These are phyloP conservation scores for Clarias gariepinus DNA, from an alignment of 2,113 vertebrate genomes.

Conservation along the genomic window DNA sequence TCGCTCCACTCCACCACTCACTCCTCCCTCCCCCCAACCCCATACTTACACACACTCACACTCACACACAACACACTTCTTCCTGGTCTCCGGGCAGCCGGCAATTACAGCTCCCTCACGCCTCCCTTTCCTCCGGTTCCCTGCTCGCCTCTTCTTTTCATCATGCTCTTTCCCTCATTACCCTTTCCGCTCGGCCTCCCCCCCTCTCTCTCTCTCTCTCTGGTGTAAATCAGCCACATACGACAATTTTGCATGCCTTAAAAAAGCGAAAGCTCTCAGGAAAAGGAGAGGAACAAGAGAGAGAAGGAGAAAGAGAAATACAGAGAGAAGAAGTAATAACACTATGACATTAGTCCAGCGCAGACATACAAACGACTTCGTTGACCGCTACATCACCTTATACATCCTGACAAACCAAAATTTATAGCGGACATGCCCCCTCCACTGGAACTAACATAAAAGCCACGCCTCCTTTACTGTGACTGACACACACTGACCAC, in stretches of 20 bases:
- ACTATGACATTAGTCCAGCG: slow-evolving; percentile 1
- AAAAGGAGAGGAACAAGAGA: neutral
- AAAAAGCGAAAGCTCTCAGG: slow-evolving; percentile 21
- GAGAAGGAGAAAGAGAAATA: neutral
- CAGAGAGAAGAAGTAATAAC: neutral
- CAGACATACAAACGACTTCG: slow-evolving; percentile 12
- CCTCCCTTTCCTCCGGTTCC: slow-evolving; percentile 20
- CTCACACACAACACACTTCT: neutral
- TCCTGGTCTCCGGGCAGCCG: slow-evolving; percentile 29
- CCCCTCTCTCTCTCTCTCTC: slow-evolving; percentile 3
- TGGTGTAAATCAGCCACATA: slow-evolving; percentile 36
- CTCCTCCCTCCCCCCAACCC: neutral
- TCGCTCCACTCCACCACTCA: neutral
- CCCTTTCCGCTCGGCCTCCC: slow-evolving; percentile 23
- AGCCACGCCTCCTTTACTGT: neutral
- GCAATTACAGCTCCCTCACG: slow-evolving; percentile 45
- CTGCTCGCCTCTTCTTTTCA: slow-evolving; percentile 31
- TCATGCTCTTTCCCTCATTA: slow-evolving; percentile 32
- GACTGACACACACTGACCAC: too few species aligned
- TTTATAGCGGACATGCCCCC: neutral
- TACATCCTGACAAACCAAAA: neutral
- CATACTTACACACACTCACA: slow-evolving; percentile 9
- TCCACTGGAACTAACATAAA: neutral
- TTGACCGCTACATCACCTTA: slow-evolving; percentile 21
- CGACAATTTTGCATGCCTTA: slow-evolving; percentile 39